A percentile compares a stretch with the other conserved stretches of the same genome.
phyloP scores from a whole-genome alignment of 2,888 invertebrate species.

The Drosophila infuscata region DNA sequence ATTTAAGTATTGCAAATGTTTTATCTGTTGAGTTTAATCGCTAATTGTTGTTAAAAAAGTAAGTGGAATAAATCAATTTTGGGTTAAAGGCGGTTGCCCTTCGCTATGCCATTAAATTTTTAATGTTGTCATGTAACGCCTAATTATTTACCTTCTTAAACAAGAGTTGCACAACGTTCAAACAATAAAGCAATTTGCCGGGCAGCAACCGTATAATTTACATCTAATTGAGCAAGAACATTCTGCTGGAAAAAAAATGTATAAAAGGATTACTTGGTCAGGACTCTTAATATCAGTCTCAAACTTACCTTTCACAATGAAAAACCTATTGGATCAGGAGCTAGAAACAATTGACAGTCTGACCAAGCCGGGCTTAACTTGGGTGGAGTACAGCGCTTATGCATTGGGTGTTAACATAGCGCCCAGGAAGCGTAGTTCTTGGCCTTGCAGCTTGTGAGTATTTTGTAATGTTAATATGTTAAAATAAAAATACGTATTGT shows the following conservation, averaged over 20 bases:
- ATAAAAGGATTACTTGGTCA: conserved; percentile 44
- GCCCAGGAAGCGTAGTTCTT: conserved; percentile 63
- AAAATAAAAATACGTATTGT: no score
- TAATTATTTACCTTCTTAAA: conserved; percentile 32
- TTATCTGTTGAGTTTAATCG: not conserved
- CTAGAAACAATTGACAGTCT: conserved; percentile 55
- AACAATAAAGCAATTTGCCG: conserved; percentile 59
- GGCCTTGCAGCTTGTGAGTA: conserved; percentile 58
- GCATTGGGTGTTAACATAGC: conserved; percentile 63
- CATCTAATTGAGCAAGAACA: conserved; percentile 51
- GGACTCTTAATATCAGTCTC: conserved; percentile 36
- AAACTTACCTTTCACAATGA: conserved; percentile 39
- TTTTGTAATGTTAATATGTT: not conserved
- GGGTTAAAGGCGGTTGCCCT: not conserved
- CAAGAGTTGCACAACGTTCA: conserved; percentile 55
- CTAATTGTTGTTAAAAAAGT: not conserved
- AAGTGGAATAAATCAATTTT: conserved; percentile 4
- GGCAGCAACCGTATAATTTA: conserved; percentile 64
- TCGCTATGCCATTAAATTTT: conserved; percentile 45
- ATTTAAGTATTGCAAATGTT: not conserved
- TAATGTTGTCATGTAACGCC: conserved; percentile 61
- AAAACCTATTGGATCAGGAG: conserved; percentile 55
- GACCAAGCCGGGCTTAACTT: conserved; percentile 54
- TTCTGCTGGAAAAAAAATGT: conserved; percentile 19
- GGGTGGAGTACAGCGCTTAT: conserved; percentile 69